Conservation (phyloP, 2,797 vertebrate genomes). For the Lateolabrax maculatus region DNA sequence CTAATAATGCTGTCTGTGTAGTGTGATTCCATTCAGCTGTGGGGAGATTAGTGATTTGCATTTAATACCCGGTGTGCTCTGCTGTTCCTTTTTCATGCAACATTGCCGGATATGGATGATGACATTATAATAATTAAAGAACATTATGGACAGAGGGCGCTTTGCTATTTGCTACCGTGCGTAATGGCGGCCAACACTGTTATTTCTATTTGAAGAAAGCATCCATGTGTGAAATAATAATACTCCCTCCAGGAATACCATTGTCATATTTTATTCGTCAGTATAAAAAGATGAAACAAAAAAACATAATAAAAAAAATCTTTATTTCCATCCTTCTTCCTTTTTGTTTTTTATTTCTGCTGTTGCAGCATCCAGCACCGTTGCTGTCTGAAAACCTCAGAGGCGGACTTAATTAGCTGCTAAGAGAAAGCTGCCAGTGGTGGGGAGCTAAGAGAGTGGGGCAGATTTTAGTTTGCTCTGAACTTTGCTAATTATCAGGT, state of each 20-base stretch:
- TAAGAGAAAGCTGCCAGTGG: conserved; percentile 87
- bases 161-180: conserved; percentile 76
- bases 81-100: conserved; percentile 81
- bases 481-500: conserved; percentile 92
- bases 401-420: conserved; percentile 90
- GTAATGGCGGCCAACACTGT: conserved; percentile 83
- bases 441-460: conserved; percentile 77
- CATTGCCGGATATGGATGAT: conserved; percentile 85
- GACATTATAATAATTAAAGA: conserved; percentile 88
- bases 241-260: conserved; percentile 83
- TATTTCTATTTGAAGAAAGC: conserved; percentile 86
- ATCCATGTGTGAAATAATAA: conserved; percentile 87
- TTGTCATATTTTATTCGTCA: conserved; percentile 85
- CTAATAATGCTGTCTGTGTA: conserved; percentile 81
- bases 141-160: conserved; percentile 84
- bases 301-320: conserved; percentile 71
- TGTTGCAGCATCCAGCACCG: conserved; percentile 85
- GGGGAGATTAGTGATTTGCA: conserved; percentile 85
- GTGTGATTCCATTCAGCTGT: conserved; percentile 82
- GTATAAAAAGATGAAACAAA: conserved; percentile 75
- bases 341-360: conserved; percentile 84
- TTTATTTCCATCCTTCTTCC: conserved; percentile 71
- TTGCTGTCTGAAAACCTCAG: conserved; percentile 85
- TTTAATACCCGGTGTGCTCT: conserved; percentile 81
- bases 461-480: conserved; percentile 86